phyloP scores from a whole-genome alignment of 2,797 vertebrate genomes.

The Mormyrus proboscirostris region DNA sequence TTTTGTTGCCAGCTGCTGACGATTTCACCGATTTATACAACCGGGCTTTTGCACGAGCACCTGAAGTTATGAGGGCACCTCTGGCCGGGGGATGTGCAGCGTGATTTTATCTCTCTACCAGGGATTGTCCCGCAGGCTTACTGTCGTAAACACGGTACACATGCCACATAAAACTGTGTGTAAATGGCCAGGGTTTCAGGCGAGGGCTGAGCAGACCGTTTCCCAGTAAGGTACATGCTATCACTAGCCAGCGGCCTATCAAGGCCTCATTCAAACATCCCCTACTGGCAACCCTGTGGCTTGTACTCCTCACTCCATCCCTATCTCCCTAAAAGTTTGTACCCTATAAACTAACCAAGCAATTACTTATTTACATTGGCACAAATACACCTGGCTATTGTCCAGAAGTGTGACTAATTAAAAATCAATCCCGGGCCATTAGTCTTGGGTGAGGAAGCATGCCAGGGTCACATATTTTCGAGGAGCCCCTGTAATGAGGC shows the following conservation, averaged over 20 bases:
- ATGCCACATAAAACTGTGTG: not conserved
- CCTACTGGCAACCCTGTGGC: not conserved
- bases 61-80: not conserved
- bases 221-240: not conserved
- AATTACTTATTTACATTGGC: conserved; percentile 71
- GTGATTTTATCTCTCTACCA: not conserved
- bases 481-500: conserved; percentile 80
- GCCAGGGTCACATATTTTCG: conserved; percentile 75
- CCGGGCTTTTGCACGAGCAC: not conserved
- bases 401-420: conserved; percentile 97
- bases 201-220: not conserved
- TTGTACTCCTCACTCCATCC: conserved; percentile 20
- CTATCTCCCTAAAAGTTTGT: conserved; percentile 40
- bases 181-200: not conserved
- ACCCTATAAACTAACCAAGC: conserved; percentile 55
- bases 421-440: conserved; percentile 98
- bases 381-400: conserved; percentile 76
- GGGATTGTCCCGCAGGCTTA: not conserved
- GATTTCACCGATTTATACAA: not conserved
- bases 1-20: not conserved
- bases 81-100: not conserved
- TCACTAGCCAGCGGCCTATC: not conserved
- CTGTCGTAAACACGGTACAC: conserved; percentile 9
- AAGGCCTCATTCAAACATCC: not conserved
- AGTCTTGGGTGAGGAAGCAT: conserved; percentile 54